These are phyloP conservation scores for Leptodactylus fallax DNA, from an alignment of 2,797 vertebrate genomes.

Conservation along the genomic window DNA sequence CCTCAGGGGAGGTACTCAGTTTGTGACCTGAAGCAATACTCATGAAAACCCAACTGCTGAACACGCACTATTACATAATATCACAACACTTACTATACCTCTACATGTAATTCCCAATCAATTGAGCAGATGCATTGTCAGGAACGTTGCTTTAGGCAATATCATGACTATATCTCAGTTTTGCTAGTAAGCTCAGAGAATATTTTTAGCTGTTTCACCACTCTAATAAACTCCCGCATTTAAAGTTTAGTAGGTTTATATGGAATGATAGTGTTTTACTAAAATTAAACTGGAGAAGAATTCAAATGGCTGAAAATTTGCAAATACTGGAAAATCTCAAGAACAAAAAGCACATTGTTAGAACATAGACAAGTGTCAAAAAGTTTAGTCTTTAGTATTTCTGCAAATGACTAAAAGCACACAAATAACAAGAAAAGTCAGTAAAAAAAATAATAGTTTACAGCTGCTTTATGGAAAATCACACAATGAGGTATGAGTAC, in stretches of 20 bases:
- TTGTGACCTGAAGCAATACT: slow-evolving; percentile 18
- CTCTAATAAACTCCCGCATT: not conserved
- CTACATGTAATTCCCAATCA: slow-evolving; percentile 11
- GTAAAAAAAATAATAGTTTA: not conserved
- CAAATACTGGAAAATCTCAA: not conserved
- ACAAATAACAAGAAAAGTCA: not conserved
- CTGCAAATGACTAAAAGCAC: not conserved
- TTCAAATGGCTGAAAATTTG: not conserved
- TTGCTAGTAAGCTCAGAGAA: not conserved
- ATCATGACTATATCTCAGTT: not conserved
- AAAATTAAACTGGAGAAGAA: not conserved
- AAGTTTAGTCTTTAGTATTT: not conserved
- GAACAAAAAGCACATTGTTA: not conserved
- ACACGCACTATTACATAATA: not conserved
- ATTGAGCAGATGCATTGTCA: slow-evolving; percentile 22
- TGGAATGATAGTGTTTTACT: not conserved
- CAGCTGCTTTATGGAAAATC: not conserved
- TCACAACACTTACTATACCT: not conserved
- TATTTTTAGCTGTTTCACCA: slow-evolving; percentile 13
- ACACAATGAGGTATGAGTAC: not conserved
- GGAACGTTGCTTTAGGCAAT: not conserved
- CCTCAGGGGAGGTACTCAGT: slow-evolving; percentile 26
- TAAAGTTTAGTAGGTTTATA: not conserved
- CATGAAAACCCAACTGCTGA: slow-evolving; percentile 1
- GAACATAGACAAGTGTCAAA: too few species aligned